Evolutionary conservation across 2,797 vertebrate species (phyloP).

Genomic region (Halcyon badia): DNA sequence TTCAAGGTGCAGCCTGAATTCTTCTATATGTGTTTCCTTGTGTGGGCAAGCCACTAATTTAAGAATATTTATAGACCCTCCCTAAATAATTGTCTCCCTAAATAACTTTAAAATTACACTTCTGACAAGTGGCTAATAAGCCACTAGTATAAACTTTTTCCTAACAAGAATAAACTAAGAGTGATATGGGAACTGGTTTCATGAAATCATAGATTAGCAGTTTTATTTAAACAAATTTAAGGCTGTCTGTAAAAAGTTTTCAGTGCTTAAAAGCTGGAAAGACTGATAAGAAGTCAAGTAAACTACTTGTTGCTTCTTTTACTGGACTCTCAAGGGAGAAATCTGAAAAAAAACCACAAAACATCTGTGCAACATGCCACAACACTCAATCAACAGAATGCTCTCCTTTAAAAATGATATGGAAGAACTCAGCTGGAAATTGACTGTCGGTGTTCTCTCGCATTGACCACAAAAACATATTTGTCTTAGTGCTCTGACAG

Average conservation of each 20-base stretch:
- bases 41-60: background rate
- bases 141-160: background rate
- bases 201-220: background rate
- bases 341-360: background rate
- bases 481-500: slow-evolving; percentile 8
- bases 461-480: background rate
- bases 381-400: background rate
- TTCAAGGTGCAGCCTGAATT: background rate
- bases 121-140: background rate
- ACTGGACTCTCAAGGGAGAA: background rate
- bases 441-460: background rate
- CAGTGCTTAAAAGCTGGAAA: background rate
- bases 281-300: background rate
- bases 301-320: background rate
- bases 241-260: background rate
- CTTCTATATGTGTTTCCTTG: background rate
- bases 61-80: background rate
- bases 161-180: background rate
- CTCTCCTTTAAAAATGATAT: background rate
- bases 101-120: background rate
- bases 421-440: background rate
- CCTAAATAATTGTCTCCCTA: background rate
- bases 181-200: background rate
- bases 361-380: background rate
- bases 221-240: background rate